These are phyloP conservation scores for Ectobius pallidus DNA, from an alignment of 2,888 invertebrate species.

Conservation along the genomic window DNA sequence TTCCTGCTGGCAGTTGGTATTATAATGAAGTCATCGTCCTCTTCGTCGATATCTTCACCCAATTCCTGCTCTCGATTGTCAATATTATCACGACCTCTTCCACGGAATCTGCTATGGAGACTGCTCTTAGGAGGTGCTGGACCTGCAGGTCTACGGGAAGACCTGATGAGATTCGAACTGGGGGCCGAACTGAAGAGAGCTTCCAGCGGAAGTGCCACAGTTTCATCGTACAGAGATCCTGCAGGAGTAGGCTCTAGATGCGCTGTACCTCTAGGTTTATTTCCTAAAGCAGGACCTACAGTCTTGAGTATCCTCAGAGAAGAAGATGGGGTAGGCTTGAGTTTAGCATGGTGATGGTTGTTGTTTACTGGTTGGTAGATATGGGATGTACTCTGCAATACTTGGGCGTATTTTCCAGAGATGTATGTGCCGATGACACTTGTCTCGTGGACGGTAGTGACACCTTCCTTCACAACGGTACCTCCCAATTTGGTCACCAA, in stretches of 20 bases:
- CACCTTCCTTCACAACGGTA: slow-evolving; percentile 79
- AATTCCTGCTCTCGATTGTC: slow-evolving; percentile 50
- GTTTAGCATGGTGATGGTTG: slow-evolving; percentile 51
- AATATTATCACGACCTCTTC: slow-evolving; percentile 10
- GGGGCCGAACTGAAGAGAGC: slow-evolving; percentile 58
- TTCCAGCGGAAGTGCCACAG: slow-evolving; percentile 59
- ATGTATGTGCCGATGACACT: slow-evolving; percentile 89
- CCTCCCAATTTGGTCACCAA: slow-evolving; percentile 85
- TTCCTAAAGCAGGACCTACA: slow-evolving; percentile 66
- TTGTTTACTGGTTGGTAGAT: slow-evolving; percentile 58
- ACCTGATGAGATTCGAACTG: slow-evolving; percentile 28
- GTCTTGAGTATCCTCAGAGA: slow-evolving; percentile 74
- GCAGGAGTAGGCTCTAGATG: slow-evolving; percentile 70
- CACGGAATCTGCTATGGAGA: slow-evolving; percentile 24
- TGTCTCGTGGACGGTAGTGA: slow-evolving; percentile 85
- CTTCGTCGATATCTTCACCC: slow-evolving; percentile 44
- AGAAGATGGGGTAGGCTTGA: slow-evolving; percentile 62
- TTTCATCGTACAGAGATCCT: slow-evolving; percentile 64
- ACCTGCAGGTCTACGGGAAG: neutral
- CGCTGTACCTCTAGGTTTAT: slow-evolving; percentile 42
- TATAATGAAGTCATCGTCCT: slow-evolving; percentile 21
- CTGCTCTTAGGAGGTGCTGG: slow-evolving; percentile 7
- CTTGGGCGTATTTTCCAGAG: slow-evolving; percentile 87
- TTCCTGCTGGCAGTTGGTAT: slow-evolving; percentile 10
- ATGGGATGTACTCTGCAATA: slow-evolving; percentile 81